Evolutionary conservation across 1,140 invertebrate genomes (phyloP).

Genomic region (Megalopta genalis): DNA sequence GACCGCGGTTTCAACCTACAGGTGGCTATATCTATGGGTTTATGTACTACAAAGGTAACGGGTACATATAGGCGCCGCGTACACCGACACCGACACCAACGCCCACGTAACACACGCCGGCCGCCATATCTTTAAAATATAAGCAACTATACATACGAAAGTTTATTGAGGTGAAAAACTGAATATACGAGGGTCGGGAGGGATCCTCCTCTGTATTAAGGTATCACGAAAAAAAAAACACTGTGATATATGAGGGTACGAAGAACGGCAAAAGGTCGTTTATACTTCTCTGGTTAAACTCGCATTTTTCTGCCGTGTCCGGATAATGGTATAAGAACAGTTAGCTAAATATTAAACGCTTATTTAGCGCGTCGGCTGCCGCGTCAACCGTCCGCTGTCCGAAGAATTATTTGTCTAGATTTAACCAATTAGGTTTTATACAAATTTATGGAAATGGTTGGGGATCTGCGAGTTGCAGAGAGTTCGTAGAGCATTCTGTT

Average conservation of each 20-base stretch:
- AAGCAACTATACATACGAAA: neutral
- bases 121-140: slow-evolving; percentile 3
- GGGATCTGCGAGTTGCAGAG: too few species aligned
- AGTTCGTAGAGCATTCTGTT: too few species aligned
- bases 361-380: too few species aligned
- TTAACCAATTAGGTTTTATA: too few species aligned
- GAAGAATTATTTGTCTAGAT: too few species aligned
- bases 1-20: slow-evolving; percentile 40
- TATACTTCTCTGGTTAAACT: neutral
- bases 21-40: slow-evolving; percentile 44
- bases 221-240: neutral
- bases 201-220: neutral
- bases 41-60: neutral
- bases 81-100: neutral
- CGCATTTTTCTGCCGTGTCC: neutral
- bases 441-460: too few species aligned
- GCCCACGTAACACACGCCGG: neutral
- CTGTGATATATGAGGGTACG: neutral
- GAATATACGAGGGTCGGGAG: neutral
- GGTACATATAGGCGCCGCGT: neutral
- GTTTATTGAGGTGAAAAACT: slow-evolving; percentile 1
- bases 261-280: neutral
- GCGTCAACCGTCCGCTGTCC: too few species aligned
- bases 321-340: neutral
- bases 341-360: too few species aligned